Evolutionary conservation across 2,797 vertebrate genomes (phyloP).

Genomic region (Cephalopachus bancanus): DNA sequence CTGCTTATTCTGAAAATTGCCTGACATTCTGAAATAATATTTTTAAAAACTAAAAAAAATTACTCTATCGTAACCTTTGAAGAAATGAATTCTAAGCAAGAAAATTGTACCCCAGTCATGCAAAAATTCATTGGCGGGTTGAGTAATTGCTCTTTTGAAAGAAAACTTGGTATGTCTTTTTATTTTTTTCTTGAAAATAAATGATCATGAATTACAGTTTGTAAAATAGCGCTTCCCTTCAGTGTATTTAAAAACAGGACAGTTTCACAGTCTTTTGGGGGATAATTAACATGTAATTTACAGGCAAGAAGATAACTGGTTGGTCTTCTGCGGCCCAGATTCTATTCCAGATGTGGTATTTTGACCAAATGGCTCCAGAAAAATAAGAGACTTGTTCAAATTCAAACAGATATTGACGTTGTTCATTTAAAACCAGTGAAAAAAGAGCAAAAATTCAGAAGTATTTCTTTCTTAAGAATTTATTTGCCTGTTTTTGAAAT

Average conservation of each 20-base stretch:
- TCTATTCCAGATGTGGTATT: background rate
- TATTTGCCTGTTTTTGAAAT: conserved; percentile 46
- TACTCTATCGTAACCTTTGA: background rate
- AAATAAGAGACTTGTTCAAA: background rate
- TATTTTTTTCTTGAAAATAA: conserved; percentile 29
- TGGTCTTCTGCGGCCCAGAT: background rate
- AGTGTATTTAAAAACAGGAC: background rate
- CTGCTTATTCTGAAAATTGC: conserved; percentile 9
- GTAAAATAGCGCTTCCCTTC: background rate
- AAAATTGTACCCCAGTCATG: background rate
- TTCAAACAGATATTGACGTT: conserved; percentile 5
- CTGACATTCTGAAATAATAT: conserved; percentile 31
- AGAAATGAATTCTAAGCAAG: background rate
- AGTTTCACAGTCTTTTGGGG: background rate
- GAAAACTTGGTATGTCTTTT: background rate
- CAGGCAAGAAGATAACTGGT: background rate
- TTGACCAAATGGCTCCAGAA: background rate
- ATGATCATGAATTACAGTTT: background rate
- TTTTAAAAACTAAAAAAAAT: background rate
- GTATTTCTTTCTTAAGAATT: conserved; percentile 3
- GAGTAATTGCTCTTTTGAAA: background rate
- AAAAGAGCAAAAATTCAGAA: conserved; percentile 23
- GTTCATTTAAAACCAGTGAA: background rate
- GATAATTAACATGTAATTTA: background rate
- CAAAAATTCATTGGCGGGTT: background rate